Evolutionary conservation across 35 echinoderm and acorn worm genomes (phyloP).

Genomic region (Apostichopus parvimensis): DNA sequence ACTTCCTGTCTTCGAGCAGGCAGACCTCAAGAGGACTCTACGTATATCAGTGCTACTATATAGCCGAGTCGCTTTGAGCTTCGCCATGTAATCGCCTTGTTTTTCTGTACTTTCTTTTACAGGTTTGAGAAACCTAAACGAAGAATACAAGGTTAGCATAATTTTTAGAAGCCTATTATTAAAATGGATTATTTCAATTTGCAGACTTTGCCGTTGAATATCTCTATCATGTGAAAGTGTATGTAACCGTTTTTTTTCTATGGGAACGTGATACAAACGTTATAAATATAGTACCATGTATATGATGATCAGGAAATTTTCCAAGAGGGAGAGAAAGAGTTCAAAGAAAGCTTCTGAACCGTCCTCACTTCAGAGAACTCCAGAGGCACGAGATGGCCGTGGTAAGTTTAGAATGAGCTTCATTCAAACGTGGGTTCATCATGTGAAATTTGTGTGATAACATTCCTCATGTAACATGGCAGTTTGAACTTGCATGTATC

Average conservation of each 20-base stretch:
- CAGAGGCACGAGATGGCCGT: neutral
- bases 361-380: neutral
- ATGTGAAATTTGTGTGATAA: too few relatives aligned
- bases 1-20: neutral
- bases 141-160: conserved; percentile 79
- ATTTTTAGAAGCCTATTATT: neutral
- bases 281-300: neutral
- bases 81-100: neutral
- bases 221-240: too few relatives aligned
- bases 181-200: neutral
- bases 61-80: too few relatives aligned
- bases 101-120: conserved; percentile 43
- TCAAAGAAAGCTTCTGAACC: conserved; percentile 2
- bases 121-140: conserved; percentile 93
- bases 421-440: too few relatives aligned
- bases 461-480: too few relatives aligned
- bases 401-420: too few relatives aligned
- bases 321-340: conserved; percentile 9
- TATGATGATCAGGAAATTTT: conserved; percentile 47
- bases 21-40: neutral
- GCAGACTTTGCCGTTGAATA: too few relatives aligned
- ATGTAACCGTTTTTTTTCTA: neutral
- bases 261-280: neutral
- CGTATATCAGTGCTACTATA: too few relatives aligned
- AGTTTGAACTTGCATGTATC: too few relatives aligned